These are phyloP conservation scores for Anneissia japonica DNA, from an alignment of 35 echinoderm and acorn worm genomes.

Conservation along the genomic window DNA sequence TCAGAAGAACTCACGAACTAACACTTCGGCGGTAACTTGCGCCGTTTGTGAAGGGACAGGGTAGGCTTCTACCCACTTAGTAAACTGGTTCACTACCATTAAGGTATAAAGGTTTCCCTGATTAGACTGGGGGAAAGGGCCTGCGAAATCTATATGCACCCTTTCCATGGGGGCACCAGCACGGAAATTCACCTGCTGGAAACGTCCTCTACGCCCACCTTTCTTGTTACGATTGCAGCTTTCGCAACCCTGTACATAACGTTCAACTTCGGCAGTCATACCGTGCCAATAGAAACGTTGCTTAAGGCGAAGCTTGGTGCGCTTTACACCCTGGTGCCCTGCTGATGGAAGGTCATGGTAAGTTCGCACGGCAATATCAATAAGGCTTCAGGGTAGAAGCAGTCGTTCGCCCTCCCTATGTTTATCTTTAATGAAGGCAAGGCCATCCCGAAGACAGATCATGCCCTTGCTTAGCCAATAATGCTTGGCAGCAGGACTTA, in stretches of 20 bases:
- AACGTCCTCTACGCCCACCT: background rate
- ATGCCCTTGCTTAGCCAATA: slow-evolving; percentile 28
- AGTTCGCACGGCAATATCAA: background rate
- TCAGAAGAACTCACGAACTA: slow-evolving; percentile 21
- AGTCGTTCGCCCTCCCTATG: background rate
- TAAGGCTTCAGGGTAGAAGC: background rate
- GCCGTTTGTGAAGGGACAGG: slow-evolving; percentile 20
- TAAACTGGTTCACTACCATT: slow-evolving; percentile 35
- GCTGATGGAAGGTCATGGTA: background rate
- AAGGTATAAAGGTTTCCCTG: slow-evolving; percentile 23
- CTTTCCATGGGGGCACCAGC: slow-evolving; percentile 42
- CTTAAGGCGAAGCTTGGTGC: slow-evolving; percentile 7
- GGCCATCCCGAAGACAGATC: background rate
- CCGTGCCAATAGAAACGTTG: slow-evolving; percentile 34
- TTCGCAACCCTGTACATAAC: background rate
- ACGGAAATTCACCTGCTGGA: slow-evolving; percentile 6
- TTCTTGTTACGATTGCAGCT: background rate
- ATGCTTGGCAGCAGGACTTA: background rate
- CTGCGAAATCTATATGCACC: slow-evolving; percentile 26
- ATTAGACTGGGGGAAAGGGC: background rate
- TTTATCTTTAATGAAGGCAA: slow-evolving; percentile 11
- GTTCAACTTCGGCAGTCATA: background rate
- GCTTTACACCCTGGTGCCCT: background rate
- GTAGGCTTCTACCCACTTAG: slow-evolving; percentile 28
- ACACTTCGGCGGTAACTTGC: slow-evolving; percentile 12